Conservation (phyloP, 2,888 invertebrate species). For the Pseudococcus jackbeardsleyi region DNA sequence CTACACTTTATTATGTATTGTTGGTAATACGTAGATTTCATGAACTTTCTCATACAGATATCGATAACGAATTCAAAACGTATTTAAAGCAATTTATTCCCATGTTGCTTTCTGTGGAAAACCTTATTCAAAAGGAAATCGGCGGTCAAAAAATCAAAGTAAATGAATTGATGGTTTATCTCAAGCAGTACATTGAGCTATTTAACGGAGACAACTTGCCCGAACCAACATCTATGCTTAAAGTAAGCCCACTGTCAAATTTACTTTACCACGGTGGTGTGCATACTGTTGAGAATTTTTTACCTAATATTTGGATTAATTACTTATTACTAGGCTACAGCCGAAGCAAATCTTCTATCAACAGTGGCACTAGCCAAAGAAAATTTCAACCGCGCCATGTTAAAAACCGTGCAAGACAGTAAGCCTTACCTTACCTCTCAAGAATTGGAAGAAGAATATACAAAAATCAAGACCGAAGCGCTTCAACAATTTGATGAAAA, state of each 20-base stretch:
- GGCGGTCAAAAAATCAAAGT: not conserved
- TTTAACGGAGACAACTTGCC: not conserved
- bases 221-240: not conserved
- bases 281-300: not conserved
- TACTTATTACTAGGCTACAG: not conserved
- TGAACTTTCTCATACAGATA: not conserved
- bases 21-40: too few relatives aligned
- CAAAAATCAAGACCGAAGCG: not conserved
- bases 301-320: too few relatives aligned
- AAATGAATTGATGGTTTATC: not conserved
- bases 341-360: not conserved
- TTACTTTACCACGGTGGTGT: too few relatives aligned
- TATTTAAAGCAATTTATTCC: not conserved
- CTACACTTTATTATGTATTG: too few relatives aligned
- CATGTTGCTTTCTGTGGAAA: not conserved
- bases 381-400: not conserved
- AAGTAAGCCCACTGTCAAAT: not conserved
- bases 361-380: not conserved
- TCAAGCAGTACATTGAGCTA: not conserved
- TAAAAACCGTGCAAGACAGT: not conserved
- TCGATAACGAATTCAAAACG: not conserved
- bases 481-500: not conserved
- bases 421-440: not conserved
- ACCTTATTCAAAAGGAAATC: not conserved
- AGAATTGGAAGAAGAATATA: not conserved